Base-by-base conservation (phyloP, 2,797 vertebrate genomes). In the Darevskia nairensis region DNA sequence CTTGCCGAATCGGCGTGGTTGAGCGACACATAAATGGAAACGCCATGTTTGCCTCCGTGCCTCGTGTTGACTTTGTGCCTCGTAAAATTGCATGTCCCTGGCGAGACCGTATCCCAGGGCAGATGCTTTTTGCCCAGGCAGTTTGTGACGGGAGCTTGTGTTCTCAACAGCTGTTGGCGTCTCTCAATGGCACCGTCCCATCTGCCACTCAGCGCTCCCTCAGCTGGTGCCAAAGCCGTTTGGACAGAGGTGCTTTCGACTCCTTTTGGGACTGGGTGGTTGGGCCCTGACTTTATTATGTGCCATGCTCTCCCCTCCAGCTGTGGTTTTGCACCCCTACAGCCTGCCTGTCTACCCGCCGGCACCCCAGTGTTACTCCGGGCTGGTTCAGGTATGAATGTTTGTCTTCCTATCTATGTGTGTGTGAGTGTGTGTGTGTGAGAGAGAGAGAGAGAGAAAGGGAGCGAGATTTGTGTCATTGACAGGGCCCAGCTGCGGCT, bases 361-460 rank as follows among this genome's bases (percentile, higher is more conserved):
- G 91, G 93, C 96, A 78, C 94, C 96, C 92, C 93, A 95, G 86
- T 96, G 97, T 96, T 97, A 94, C 94, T 97, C 97, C 92, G 94
- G 98, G 97, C 91, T 98, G 95, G 97, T 98, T 92, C 98, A 98
- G 98, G 98, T 98, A 98, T 1, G 84, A 41, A 9, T 41, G n/a
- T 66, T 46, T 82, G 27, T 41, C 39, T 77, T 77, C 61, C 32
- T 87, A 6, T 84, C 1, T 78, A 9, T 59, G 35, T 46, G 17
- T 85, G n/a, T n/a, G 21, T 72, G 21, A 27, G 6, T 41, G 39
- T 41, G 39, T 41, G 39, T 41, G 39, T 41, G 39, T 41, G 39
- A 5, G 39, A 41, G 39, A 41, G 39, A 41, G 39, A 41, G 39
- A 41, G 39, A 41, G 39, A 41, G 39, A 41, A 35, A 50, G 3